Conservation (phyloP, 1,140 invertebrate species). For the Drosophila bocki region DNA sequence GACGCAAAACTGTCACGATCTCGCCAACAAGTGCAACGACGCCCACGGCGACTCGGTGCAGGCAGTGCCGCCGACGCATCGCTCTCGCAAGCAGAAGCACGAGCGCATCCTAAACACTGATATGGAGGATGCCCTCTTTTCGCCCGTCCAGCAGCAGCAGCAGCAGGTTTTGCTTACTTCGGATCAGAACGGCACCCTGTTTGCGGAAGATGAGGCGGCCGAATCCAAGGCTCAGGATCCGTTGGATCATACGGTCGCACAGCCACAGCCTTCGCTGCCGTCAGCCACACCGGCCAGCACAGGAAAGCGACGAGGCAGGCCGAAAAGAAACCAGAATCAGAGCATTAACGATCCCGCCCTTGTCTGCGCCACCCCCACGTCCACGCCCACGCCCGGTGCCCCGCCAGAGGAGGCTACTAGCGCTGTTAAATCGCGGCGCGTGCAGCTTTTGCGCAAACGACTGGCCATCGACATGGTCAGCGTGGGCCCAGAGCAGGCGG, state of each 20-base stretch:
- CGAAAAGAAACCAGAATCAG: conserved; percentile 57
- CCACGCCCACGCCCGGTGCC: conserved; percentile 17
- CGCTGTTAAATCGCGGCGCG: conserved; percentile 66
- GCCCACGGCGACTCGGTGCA: conserved; percentile 4
- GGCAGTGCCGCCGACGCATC: conserved; percentile 53
- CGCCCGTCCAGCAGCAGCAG: conserved; percentile 21
- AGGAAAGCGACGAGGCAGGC: conserved; percentile 63
- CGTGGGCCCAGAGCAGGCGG: conserved; percentile 42
- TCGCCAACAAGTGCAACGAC: conserved; percentile 9
- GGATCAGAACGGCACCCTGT: conserved; percentile 42
- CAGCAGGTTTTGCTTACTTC: conserved; percentile 14
- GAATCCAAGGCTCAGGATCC: conserved; percentile 17
- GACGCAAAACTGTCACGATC: conserved; percentile 59
- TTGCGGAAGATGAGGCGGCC: neutral
- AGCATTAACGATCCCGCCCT: neutral
- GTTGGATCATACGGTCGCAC: neutral
- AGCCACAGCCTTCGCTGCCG: neutral
- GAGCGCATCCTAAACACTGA: conserved; percentile 75
- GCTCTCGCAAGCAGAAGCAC: conserved; percentile 78
- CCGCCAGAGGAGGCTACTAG: conserved; percentile 30
- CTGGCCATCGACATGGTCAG: conserved; percentile 81
- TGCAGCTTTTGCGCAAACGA: conserved; percentile 76
- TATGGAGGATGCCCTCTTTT: conserved; percentile 53
- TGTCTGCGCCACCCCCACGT: conserved; percentile 2
- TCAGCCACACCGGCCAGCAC: conserved; percentile 30